Conservation (phyloP, 2,113 vertebrate species). For the Lepus timidus region DNA sequence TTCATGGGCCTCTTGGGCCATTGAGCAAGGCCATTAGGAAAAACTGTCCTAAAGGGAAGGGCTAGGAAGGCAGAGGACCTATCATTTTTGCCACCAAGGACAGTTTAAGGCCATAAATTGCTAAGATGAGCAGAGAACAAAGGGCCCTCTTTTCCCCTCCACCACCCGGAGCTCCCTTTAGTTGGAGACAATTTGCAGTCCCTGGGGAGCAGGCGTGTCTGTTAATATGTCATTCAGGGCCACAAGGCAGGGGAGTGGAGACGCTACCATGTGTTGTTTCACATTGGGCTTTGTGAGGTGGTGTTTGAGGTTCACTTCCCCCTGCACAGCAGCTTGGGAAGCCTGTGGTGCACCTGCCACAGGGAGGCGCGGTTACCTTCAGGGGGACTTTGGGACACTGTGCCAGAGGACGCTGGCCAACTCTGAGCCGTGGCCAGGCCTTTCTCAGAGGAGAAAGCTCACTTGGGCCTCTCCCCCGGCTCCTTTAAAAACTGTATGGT, state of each 20-base stretch:
- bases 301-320: background rate
- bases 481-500: background rate
- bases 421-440: background rate
- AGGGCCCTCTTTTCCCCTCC: accelerated
- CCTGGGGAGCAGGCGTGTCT: background rate
- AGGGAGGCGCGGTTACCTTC: accelerated
- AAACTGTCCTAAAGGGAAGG: background rate
- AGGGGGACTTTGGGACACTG: background rate
- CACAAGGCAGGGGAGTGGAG: background rate
- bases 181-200: background rate
- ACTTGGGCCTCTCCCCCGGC: background rate
- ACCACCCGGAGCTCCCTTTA: background rate
- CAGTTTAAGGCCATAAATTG: background rate
- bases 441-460: background rate
- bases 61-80: background rate
- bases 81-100: accelerated
- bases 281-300: background rate
- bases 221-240: background rate
- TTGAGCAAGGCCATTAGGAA: background rate
- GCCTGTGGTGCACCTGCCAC: background rate
- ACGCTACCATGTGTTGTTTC: accelerated
- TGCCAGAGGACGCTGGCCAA: background rate
- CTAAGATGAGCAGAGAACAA: background rate
- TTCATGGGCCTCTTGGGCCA: background rate
- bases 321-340: background rate